These are phyloP conservation scores for Dinothrombium tinctorium DNA, from an alignment of 1,140 invertebrate species.

Conservation along the genomic window DNA sequence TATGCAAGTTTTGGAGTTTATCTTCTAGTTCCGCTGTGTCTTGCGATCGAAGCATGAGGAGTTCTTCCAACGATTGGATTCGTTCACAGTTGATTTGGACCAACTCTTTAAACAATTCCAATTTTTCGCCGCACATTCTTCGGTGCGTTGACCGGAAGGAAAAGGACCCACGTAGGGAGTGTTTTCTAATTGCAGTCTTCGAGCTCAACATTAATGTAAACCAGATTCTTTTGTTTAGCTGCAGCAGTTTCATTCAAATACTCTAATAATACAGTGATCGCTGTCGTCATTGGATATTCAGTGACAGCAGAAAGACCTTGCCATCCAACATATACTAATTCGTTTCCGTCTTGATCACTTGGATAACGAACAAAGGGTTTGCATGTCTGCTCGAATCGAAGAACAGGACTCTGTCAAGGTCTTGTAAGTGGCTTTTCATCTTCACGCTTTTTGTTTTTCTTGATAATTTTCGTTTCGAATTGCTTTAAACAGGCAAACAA, in stretches of 20 bases:
- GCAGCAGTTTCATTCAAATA: slow-evolving; percentile 62
- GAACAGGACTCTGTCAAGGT: slow-evolving; percentile 47
- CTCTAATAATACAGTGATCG: slow-evolving; percentile 42
- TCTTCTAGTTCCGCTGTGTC: no score
- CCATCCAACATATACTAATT: slow-evolving; percentile 52
- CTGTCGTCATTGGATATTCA: slow-evolving; percentile 27
- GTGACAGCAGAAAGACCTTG: slow-evolving; percentile 37
- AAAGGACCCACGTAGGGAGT: no score
- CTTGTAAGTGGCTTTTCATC: slow-evolving; percentile 28
- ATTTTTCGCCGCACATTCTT: no score
- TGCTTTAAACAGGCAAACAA: no score
- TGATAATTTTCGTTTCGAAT: no score
- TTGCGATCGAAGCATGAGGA: no score
- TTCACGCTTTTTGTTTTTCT: slow-evolving; percentile 30
- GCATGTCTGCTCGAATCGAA: slow-evolving; percentile 31
- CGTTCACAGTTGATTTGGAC: no score
- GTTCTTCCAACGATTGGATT: no score
- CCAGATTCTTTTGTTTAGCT: slow-evolving; percentile 53
- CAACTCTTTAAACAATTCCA: no score
- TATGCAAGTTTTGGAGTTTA: no score
- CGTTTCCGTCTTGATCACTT: slow-evolving; percentile 59
- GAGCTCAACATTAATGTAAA: slow-evolving; percentile 42
- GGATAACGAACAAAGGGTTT: slow-evolving; percentile 36
- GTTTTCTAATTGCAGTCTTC: no score
- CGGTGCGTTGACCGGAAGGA: no score